phyloP scores from a whole-genome alignment of 2,113 vertebrate genomes.

The Ariopsis seemanni region DNA sequence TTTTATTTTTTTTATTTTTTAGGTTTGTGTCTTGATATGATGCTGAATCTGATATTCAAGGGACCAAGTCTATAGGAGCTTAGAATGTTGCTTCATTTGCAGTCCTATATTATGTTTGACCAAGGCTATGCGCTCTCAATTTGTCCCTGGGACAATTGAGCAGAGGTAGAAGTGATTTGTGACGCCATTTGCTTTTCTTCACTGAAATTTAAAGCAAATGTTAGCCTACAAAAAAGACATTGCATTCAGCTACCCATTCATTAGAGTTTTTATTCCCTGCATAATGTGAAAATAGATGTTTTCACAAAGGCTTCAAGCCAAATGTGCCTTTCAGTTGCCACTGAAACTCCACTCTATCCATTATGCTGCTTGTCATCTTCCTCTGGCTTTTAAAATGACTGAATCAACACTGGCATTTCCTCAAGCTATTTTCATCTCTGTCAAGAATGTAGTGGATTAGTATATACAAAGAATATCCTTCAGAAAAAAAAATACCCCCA shows the following conservation, averaged over 20 bases:
- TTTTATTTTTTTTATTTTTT: too few species aligned
- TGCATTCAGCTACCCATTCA: neutral
- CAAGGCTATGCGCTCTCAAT: neutral
- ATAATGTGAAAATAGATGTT: neutral
- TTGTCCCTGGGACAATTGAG: neutral
- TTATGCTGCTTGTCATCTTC: constrained; percentile 17
- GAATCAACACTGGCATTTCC: constrained; percentile 6
- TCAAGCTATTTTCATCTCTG: constrained; percentile 4
- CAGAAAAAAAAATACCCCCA: too few species aligned
- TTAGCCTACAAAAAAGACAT: neutral
- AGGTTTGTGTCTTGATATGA: neutral
- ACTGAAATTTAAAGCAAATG: neutral
- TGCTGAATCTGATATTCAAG: neutral
- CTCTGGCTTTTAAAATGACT: neutral
- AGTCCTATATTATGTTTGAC: neutral
- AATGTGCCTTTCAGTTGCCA: neutral
- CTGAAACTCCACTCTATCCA: neutral
- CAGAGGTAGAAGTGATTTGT: neutral
- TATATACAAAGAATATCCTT: neutral
- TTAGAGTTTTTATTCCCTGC: neutral
- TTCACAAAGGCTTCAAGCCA: neutral
- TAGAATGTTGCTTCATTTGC: neutral
- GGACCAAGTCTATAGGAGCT: neutral
- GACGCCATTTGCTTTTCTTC: neutral
- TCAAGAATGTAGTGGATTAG: constrained; percentile 18